Evolutionary conservation across 2,888 invertebrate species (phyloP).

Genomic region (Diachrysia chrysitis): DNA sequence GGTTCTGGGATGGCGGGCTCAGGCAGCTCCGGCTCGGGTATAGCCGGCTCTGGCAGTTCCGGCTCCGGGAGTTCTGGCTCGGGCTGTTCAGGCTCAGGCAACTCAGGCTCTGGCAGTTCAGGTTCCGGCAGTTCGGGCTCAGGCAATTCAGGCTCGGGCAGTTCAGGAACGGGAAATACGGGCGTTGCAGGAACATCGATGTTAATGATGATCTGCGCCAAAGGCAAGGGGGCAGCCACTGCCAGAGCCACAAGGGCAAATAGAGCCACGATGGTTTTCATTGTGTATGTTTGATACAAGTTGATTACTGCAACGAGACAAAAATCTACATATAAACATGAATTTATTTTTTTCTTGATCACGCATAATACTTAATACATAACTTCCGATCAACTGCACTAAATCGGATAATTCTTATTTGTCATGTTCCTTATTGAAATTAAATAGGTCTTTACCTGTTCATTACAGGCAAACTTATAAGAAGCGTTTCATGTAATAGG

Average conservation of each 20-base stretch:
- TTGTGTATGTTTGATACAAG: conserved; percentile 54
- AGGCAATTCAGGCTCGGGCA: too few species aligned
- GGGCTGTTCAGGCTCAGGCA: conserved; percentile 28
- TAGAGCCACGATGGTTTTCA: conserved; percentile 71
- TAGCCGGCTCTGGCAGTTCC: conserved; percentile 28
- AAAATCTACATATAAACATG: too few species aligned
- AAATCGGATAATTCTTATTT: too few species aligned
- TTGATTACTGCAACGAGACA: conserved; percentile 47
- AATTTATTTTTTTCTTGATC: too few species aligned
- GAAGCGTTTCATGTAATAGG: too few species aligned
- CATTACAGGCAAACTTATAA: too few species aligned
- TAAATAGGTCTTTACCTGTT: too few species aligned
- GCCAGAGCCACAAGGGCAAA: conserved; percentile 71
- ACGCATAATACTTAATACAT: too few species aligned
- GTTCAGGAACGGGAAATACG: conserved; percentile 5
- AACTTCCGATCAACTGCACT: too few species aligned
- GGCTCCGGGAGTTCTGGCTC: conserved; percentile 21
- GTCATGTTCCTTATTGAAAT: too few species aligned
- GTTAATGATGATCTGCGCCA: conserved; percentile 74
- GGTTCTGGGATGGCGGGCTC: conserved; percentile 31
- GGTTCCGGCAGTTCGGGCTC: too few species aligned
- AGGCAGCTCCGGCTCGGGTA: conserved; percentile 27
- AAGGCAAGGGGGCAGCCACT: conserved; percentile 70
- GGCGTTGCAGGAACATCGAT: conserved; percentile 60
- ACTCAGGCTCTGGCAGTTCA: conserved; percentile 31